Percentiles rank a stretch among this genome's conserved stretches.
These are phyloP conservation scores for Sphaerophoria rueppellii DNA, from an alignment of 2,888 invertebrate genomes.

Conservation along the genomic window DNA sequence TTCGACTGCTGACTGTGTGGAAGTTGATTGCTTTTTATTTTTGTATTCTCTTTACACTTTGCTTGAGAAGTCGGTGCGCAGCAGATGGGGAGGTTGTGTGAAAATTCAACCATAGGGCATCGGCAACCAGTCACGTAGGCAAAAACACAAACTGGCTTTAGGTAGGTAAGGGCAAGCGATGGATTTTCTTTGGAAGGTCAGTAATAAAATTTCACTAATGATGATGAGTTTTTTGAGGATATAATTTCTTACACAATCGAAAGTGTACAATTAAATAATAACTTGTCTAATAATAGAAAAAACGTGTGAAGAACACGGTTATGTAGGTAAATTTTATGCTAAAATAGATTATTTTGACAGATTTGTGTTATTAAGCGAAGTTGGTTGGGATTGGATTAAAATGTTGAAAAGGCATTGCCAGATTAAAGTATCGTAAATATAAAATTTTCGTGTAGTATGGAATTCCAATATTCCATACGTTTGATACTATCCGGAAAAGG, in stretches of 20 bases:
- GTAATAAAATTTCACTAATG: neutral
- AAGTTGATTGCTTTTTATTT: constrained; percentile 1
- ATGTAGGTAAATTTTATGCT: neutral
- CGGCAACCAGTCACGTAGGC: constrained; percentile 66
- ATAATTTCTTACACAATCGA: neutral
- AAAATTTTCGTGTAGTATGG: neutral
- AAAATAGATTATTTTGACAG: constrained; percentile 12
- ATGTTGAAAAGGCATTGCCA: neutral
- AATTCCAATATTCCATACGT: neutral
- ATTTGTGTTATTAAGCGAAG: constrained; percentile 10
- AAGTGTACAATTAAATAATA: neutral
- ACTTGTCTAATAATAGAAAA: constrained; percentile 26
- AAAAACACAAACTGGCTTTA: constrained; percentile 15
- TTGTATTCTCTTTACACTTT: neutral
- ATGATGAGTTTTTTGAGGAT: neutral
- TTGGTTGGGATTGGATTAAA: neutral
- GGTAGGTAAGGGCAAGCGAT: neutral
- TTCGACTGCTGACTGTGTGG: neutral
- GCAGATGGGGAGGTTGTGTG: constrained; percentile 55
- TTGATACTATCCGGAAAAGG: neutral
- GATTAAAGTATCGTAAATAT: neutral
- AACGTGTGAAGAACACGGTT: constrained; percentile 19
- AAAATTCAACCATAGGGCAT: constrained; percentile 66
- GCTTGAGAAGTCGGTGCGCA: constrained; percentile 50
- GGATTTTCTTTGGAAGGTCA: neutral